Conservation (phyloP, 2,797 vertebrate genomes). For the Esox masquinongy region DNA sequence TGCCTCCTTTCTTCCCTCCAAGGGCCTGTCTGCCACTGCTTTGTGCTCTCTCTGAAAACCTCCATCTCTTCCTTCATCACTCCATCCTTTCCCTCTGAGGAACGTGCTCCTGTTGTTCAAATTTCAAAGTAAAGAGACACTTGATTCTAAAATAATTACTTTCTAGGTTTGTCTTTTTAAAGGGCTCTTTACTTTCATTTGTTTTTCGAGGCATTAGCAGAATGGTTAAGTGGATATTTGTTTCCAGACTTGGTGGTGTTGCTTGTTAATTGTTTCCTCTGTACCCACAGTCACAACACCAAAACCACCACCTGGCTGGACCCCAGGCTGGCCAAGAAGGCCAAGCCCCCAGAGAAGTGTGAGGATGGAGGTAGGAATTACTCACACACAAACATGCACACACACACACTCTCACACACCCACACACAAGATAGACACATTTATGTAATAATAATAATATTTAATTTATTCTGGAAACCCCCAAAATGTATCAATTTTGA, state of each 20-base stretch:
- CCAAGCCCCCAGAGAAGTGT: conserved; percentile 96
- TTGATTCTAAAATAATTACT: conserved; percentile 38
- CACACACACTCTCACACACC: not conserved
- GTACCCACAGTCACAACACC: conserved; percentile 88
- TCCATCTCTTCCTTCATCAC: conserved; percentile 3
- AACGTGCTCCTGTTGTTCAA: conserved; percentile 29
- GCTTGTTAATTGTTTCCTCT: conserved; percentile 30
- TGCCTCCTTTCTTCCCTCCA: conserved; percentile 18
- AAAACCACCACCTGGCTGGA: conserved; percentile 99
- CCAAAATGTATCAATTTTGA: not conserved
- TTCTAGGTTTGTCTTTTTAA: conserved; percentile 6
- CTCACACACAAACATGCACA: not conserved
- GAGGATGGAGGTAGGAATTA: conserved; percentile 91
- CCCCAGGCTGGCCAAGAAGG: conserved; percentile 94
- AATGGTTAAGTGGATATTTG: conserved; percentile 23
- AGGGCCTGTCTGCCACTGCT: too few species aligned
- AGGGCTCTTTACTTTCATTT: conserved; percentile 30
- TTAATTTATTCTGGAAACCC: too few species aligned
- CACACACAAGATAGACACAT: not conserved
- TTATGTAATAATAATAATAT: too few species aligned
- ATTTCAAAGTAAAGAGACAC: conserved; percentile 48
- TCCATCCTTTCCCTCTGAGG: conserved; percentile 12
- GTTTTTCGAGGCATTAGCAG: not conserved
- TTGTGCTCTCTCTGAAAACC: not conserved
- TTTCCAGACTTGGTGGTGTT: conserved; percentile 13